A percentile compares a stretch with the other conserved stretches of the same genome.
Conservation (phyloP, 2,888 invertebrate species). For the Baccha elongata region DNA sequence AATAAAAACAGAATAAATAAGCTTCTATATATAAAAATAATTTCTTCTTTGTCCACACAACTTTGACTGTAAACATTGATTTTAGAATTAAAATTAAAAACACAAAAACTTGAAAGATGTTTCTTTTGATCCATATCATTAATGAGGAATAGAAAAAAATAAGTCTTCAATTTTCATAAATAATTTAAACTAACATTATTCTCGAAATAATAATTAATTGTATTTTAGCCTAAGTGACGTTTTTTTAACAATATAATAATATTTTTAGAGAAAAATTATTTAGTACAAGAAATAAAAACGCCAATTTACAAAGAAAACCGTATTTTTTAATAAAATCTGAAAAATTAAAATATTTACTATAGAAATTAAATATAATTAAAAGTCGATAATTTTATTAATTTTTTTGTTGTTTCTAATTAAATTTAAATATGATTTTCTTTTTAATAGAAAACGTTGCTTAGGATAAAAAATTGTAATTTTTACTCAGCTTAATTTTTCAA, state of each 20-base stretch:
- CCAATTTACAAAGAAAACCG: slow-evolving; percentile 12
- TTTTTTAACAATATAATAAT: no score
- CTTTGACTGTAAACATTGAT: background rate
- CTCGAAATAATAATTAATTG: no score
- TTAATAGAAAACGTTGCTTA: no score
- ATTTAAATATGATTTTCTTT: slow-evolving; percentile 1
- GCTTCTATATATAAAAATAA: background rate
- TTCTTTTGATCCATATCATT: background rate
- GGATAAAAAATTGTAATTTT: background rate
- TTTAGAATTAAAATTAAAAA: background rate
- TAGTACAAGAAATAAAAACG: slow-evolving; percentile 1
- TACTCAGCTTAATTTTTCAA: slow-evolving; percentile 44
- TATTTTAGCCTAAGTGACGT: no score
- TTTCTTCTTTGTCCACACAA: slow-evolving; percentile 8
- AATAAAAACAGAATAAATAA: slow-evolving; percentile 43
- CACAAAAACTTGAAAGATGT: background rate
- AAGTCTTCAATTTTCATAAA: no score
- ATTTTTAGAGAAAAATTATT: no score
- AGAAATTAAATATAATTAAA: no score
- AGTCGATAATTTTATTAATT: no score
- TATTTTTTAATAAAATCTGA: background rate
- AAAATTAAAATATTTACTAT: no score
- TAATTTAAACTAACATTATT: no score
- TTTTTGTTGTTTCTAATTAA: no score
- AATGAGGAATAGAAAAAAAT: no score